Evolutionary conservation across 1,140 invertebrate species (phyloP).

Genomic region (Neodiprion fabricii): DNA sequence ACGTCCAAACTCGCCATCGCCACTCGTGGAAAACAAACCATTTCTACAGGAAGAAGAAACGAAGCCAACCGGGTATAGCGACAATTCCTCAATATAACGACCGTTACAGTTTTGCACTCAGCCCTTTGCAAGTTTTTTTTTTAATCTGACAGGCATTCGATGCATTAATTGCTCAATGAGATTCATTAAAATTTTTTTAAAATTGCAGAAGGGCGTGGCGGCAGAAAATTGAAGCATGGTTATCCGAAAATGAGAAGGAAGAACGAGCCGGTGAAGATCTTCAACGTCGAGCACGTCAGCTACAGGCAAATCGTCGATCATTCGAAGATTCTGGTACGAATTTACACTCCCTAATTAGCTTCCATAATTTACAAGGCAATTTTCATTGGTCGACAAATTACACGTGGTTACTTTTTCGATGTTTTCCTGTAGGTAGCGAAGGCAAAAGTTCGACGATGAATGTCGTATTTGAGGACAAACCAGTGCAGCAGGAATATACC

Average conservation of each 20-base stretch:
- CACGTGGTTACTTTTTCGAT: constrained; percentile 6
- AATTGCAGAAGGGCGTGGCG: constrained; percentile 69
- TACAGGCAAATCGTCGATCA: constrained; percentile 75
- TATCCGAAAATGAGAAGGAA: constrained; percentile 86
- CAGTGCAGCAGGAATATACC: constrained; percentile 61
- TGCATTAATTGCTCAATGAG: not conserved
- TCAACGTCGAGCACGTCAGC: constrained; percentile 66
- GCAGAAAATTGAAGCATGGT: constrained; percentile 90
- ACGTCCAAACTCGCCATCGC: constrained; percentile 75
- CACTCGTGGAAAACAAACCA: constrained; percentile 63
- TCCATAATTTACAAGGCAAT: constrained; percentile 16
- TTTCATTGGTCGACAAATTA: constrained; percentile 14
- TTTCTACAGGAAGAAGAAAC: constrained; percentile 57
- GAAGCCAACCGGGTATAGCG: constrained; percentile 55
- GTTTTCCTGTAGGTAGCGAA: constrained; percentile 70
- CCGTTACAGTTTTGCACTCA: not conserved
- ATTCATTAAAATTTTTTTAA: constrained; percentile 18
- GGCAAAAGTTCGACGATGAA: constrained; percentile 71
- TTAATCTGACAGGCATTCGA: not conserved
- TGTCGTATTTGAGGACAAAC: constrained; percentile 73
- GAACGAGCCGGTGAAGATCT: constrained; percentile 75
- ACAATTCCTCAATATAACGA: constrained; percentile 13
- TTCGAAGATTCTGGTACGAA: constrained; percentile 80
- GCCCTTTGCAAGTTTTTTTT: no score
- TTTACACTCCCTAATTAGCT: no score